Conservation (phyloP, 1,140 invertebrate genomes). For the Caenorhabditis latens region DNA sequence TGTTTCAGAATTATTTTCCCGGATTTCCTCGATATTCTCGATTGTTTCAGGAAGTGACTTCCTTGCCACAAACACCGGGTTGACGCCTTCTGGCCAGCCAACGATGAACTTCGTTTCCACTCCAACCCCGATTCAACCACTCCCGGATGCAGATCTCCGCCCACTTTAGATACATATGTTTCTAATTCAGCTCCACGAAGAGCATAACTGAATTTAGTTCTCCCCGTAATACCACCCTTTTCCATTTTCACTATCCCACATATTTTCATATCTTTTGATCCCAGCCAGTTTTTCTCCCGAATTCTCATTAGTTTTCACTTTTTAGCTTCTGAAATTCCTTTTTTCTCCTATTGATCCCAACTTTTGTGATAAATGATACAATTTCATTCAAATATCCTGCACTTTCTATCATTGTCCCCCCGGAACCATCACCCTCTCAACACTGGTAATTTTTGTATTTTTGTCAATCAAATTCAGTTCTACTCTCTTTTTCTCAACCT, state of each 20-base stretch:
- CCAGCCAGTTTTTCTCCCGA: conserved; percentile 10
- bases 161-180: conserved; percentile 35
- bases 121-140: conserved; percentile 50
- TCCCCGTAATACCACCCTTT: background rate
- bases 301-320: conserved; percentile 1
- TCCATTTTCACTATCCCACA: background rate
- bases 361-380: conserved; percentile 16
- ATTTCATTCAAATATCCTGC: background rate
- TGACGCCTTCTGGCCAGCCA: conserved; percentile 56
- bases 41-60: conserved; percentile 12
- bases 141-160: conserved; percentile 53
- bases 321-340: conserved; percentile 26
- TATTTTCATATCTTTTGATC: background rate
- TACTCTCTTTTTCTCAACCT: too few relatives aligned
- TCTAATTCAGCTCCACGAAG: background rate
- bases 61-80: conserved; percentile 24
- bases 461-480: background rate
- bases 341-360: background rate
- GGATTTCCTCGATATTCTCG: background rate
- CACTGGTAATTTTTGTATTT: conserved; percentile 44
- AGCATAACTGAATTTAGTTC: background rate
- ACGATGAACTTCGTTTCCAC: conserved; percentile 57
- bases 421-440: conserved; percentile 6
- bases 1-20: background rate
- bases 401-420: background rate